Evolutionary conservation across 2,888 invertebrate genomes (phyloP), one percentile per base, ranked within the genome.

Genomic region (Drosophila setosimentum): DNA sequence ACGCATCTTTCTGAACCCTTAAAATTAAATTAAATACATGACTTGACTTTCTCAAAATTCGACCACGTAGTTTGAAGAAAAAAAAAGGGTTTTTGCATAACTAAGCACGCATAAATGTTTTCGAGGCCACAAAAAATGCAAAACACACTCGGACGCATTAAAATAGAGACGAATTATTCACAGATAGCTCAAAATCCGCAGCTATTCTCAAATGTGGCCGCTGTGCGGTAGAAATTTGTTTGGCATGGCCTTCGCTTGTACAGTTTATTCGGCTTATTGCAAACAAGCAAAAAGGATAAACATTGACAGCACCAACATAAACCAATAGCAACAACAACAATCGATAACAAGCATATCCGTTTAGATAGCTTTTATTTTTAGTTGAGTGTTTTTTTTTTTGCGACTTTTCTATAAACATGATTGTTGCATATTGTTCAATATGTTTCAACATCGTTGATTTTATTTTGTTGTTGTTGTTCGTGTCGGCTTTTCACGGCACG

Each of bases 401-500:
- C 48, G 45, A 60, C 45, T 51, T 66, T 70, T 66, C 32, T 32
- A 54, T 54, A 55, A 68, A 57, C 37, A 42, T 29, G 42, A 54
- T 24, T 61, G 42, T 64, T 71, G 59, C 79, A 83, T 81, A 76
- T 80, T 74, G 73, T 65, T 73, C 76, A 73, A 65, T 70, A 81
- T 78, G 67, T 76, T 81, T 85, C 71, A 74, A 74, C 87, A 79
- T 80, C 85, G 76, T 53, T 80, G 85, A 59, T 61, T 69, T 69
- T 61, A 49, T n/a, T 53, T 49, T 21, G 29, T 55, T 48, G 48
- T 40, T 55, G 7, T 24, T 24, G 27, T 67, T 40, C 53, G 40
- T 55, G 55, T 49, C 59, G 42, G 35, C n/a, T 71, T 59, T 68
- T 49, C 51, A 68, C 49, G 69, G 59, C 33, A 55, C 58, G 66